Conservation (phyloP, 2,888 invertebrate species). For the Leucania comma region DNA sequence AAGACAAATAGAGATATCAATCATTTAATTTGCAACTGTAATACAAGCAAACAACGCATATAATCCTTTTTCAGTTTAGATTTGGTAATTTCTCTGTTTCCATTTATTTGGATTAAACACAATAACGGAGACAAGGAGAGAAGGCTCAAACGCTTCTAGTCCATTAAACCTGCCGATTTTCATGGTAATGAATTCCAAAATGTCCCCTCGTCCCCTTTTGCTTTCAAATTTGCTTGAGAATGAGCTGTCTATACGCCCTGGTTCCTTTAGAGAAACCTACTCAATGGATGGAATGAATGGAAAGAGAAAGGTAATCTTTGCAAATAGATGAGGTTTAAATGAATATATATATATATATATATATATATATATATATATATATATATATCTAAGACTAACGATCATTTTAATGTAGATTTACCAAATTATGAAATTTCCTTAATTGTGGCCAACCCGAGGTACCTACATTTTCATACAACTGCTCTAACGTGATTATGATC, state of each 20-base stretch:
- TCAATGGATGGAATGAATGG: constrained; percentile 17
- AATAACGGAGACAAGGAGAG: constrained; percentile 48
- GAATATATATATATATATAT: neutral
- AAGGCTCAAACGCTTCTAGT: constrained; percentile 51
- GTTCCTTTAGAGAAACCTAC: constrained; percentile 24
- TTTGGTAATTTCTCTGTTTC: constrained; percentile 31
- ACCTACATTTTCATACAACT: too few relatives aligned
- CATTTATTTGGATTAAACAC: constrained; percentile 47
- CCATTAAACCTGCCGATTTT: constrained; percentile 61
- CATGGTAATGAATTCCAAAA: constrained; percentile 61
- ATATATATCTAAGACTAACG: neutral
- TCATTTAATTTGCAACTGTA: constrained; percentile 3
- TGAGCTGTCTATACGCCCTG: constrained; percentile 40
- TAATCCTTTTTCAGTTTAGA: constrained; percentile 5
- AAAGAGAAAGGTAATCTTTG: constrained; percentile 11
- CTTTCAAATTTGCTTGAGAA: constrained; percentile 49
- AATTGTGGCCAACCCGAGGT: too few relatives aligned
- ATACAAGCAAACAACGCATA: constrained; percentile 12
- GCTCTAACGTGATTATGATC: too few relatives aligned
- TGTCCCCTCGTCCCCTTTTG: constrained; percentile 44
- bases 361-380: neutral
- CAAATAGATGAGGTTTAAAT: constrained; percentile 8
- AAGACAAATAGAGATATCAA: neutral
- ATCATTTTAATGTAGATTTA: neutral
- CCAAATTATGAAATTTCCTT: too few relatives aligned